These are phyloP conservation scores for Neolamprologus kungweensis DNA, from an alignment of 2,113 vertebrate genomes.

Conservation along the genomic window DNA sequence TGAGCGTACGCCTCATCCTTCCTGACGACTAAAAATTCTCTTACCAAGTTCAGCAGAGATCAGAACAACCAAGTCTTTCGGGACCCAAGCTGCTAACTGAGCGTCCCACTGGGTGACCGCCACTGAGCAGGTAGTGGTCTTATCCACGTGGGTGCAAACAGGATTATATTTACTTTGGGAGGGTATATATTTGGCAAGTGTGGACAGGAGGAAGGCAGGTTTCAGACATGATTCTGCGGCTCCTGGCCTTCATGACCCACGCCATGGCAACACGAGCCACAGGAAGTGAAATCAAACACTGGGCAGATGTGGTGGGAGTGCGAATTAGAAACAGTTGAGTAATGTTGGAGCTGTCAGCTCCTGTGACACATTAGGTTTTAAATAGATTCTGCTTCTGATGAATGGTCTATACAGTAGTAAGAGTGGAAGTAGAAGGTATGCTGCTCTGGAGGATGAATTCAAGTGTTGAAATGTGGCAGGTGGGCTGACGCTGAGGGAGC, in stretches of 20 bases:
- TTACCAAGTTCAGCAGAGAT: slow-evolving; percentile 8
- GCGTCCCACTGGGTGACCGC: background rate
- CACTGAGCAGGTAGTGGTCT: slow-evolving; percentile 21
- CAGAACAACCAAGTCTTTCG: background rate
- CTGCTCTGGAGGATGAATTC: background rate
- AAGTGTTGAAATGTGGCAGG: background rate
- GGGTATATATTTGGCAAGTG: slow-evolving; percentile 63
- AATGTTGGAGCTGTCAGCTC: background rate
- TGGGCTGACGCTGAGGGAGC: background rate
- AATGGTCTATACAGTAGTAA: background rate
- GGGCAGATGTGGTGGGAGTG: slow-evolving; percentile 1
- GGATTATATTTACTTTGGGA: slow-evolving; percentile 62
- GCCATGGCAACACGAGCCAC: slow-evolving; percentile 27
- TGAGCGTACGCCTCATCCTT: background rate
- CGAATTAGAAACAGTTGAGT: slow-evolving; percentile 4
- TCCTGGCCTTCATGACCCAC: slow-evolving; percentile 17
- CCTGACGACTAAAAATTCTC: background rate
- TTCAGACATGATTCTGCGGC: slow-evolving; percentile 27
- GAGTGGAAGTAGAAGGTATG: background rate
- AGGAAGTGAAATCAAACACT: slow-evolving; percentile 42
- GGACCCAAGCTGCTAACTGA: background rate
- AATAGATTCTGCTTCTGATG: slow-evolving; percentile 8
- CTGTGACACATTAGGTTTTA: background rate
- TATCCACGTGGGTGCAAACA: slow-evolving; percentile 18
- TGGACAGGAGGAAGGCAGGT: slow-evolving; percentile 40